Conservation (phyloP, 1,140 invertebrate species). For the Caenorhabditis elegans region WBcel235 BX284603.4:8233001-8233500, state of each 20-base stretch:
- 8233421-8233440: neutral
- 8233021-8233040: neutral
- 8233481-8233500: conserved; percentile 35
- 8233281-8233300: conserved; percentile 34
- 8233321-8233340: conserved; percentile 19
- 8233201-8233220: conserved; percentile 31
- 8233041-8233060: neutral
- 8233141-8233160: conserved; percentile 26
- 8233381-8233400: neutral
- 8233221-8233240: conserved; percentile 39
- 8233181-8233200: neutral
- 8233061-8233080: neutral
- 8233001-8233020: neutral
- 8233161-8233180: neutral
- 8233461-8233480: conserved; percentile 5
- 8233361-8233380: too few species aligned
- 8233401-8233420: neutral
- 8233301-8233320: neutral
- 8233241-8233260: neutral
- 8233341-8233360: too few species aligned
- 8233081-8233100: neutral
- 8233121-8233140: conserved; percentile 36
- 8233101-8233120: neutral
- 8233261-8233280: neutral
- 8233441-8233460: neutral